phyloP scores from a whole-genome alignment of 2,797 vertebrate species.

The Hippocampus kuda region DNA sequence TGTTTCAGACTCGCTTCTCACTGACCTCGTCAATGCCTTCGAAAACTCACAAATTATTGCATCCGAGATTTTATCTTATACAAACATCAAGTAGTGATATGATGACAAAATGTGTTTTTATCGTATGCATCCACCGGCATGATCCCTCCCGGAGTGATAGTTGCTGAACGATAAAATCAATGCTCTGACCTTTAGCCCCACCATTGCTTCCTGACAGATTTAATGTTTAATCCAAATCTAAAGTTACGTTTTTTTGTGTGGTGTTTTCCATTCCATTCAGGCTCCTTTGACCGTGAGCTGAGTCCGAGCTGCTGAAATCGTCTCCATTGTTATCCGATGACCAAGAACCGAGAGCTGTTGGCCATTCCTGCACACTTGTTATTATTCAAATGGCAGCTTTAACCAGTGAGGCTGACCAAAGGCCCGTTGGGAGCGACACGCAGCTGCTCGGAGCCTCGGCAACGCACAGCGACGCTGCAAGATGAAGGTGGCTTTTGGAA shows the following conservation, averaged over 20 bases:
- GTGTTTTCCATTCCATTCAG: slow-evolving; percentile 12
- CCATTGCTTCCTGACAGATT: no score
- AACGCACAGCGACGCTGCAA: slow-evolving; percentile 5
- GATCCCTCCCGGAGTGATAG: no score
- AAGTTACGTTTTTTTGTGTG: background rate
- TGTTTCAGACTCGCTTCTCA: no score
- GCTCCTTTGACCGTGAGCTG: slow-evolving; percentile 18
- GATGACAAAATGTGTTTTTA: no score
- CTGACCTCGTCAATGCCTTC: no score
- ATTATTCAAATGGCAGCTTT: slow-evolving; percentile 63
- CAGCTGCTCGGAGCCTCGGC: slow-evolving; percentile 43
- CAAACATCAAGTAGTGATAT: no score
- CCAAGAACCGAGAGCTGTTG: slow-evolving; percentile 58
- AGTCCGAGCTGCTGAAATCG: slow-evolving; percentile 21
- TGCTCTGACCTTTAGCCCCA: no score
- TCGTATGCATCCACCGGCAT: no score
- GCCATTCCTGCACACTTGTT: slow-evolving; percentile 60
- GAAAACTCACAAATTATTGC: no score
- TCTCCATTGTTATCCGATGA: slow-evolving; percentile 46
- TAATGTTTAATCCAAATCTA: background rate
- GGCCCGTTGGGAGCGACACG: slow-evolving; percentile 40
- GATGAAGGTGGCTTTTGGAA: background rate
- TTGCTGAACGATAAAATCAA: no score
- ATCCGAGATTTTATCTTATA: no score
- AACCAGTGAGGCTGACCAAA: slow-evolving; percentile 37